A percentile compares a stretch with the other conserved stretches of the same genome.
phyloP scores from a whole-genome alignment of 2,113 vertebrate species.

The Misgurnus anguillicaudatus region DNA sequence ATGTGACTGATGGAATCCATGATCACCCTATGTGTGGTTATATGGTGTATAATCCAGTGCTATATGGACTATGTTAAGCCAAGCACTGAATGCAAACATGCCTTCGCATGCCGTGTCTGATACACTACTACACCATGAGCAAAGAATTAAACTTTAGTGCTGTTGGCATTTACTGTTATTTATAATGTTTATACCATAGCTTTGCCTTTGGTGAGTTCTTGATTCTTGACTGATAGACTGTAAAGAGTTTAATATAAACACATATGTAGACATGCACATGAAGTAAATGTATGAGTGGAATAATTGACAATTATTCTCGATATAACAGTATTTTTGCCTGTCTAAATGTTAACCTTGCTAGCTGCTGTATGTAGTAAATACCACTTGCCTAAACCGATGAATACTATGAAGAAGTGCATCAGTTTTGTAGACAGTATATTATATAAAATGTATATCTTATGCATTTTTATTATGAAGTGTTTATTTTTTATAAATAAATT shows the following conservation, averaged over 20 bases:
- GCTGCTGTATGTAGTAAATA: not conserved
- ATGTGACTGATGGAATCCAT: slow-evolving; percentile 10
- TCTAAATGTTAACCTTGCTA: slow-evolving; percentile 3
- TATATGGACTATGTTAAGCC: slow-evolving; percentile 28
- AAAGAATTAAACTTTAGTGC: slow-evolving; percentile 20
- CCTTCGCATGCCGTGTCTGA: not conserved
- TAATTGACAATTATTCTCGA: not conserved
- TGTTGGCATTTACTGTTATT: slow-evolving; percentile 37
- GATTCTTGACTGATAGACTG: not conserved
- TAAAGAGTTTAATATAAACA: not conserved
- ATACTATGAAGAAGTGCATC: slow-evolving; percentile 7
- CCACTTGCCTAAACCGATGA: not conserved
- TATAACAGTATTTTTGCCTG: not conserved
- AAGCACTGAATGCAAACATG: not conserved
- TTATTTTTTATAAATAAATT: slow-evolving; percentile 78
- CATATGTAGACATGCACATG: not conserved
- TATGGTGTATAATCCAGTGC: slow-evolving; percentile 18
- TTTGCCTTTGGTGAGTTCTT: not conserved
- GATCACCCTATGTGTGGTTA: slow-evolving; percentile 31
- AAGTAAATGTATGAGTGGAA: not conserved
- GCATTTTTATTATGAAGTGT: slow-evolving; percentile 49
- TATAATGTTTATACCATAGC: not conserved
- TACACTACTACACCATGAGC: not conserved
- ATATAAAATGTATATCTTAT: slow-evolving; percentile 33
- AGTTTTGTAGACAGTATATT: slow-evolving; percentile 48